Percentiles rank a stretch among this genome's conserved stretches.
Conservation (phyloP, 2,113 vertebrate species). For the Orientallactaga bullata region DNA sequence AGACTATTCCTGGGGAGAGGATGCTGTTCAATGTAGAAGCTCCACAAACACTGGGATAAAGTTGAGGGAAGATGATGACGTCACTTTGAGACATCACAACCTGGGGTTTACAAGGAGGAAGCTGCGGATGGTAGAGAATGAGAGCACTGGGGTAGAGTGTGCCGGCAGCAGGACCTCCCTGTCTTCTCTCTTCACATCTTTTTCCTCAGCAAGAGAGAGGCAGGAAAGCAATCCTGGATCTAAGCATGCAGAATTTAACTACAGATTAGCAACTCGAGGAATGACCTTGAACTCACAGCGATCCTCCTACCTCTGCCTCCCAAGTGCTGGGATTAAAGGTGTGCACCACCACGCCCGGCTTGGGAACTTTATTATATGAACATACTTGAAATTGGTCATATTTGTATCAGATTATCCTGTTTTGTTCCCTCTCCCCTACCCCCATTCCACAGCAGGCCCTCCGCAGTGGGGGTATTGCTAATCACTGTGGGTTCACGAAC, state of each 20-base stretch:
- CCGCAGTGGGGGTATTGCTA: no score
- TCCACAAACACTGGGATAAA: neutral
- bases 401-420: no score
- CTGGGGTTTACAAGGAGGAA: neutral
- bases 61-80: neutral
- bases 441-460: no score
- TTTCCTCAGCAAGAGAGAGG: neutral
- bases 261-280: no score
- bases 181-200: neutral
- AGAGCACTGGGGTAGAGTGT: neutral
- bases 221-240: neutral
- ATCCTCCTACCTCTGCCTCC: no score
- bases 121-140: neutral
- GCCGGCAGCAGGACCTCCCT: neutral
- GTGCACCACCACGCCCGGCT: no score
- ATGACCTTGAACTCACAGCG: no score
- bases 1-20: neutral
- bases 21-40: neutral
- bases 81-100: neutral
- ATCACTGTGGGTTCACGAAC: neutral
- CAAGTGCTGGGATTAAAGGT: no score
- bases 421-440: no score
- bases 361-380: no score
- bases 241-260: slow-evolving; percentile 1
- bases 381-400: no score